phyloP scores from a whole-genome alignment of 1,140 invertebrate genomes.

The Hyles vespertilio region DNA sequence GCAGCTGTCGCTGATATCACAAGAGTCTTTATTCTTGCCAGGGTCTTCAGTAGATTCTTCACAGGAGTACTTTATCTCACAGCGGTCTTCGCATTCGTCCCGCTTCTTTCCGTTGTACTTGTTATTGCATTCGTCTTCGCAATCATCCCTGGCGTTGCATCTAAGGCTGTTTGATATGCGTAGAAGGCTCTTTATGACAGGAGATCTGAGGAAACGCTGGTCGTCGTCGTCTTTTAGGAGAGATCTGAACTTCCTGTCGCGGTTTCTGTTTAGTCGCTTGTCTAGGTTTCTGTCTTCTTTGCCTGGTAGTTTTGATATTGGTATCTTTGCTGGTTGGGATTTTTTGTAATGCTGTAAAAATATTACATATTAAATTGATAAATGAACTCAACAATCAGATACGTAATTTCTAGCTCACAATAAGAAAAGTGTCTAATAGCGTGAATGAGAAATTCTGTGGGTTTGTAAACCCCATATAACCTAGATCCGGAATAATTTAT shows the following conservation, averaged over 20 bases:
- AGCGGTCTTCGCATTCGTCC: slow-evolving; percentile 11
- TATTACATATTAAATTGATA: no score
- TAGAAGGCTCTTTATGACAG: slow-evolving; percentile 32
- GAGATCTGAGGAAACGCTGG: slow-evolving; percentile 15
- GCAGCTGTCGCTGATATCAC: slow-evolving; percentile 12
- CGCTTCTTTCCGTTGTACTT: neutral
- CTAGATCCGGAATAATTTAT: no score
- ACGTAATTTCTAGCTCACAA: no score
- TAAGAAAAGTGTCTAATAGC: no score
- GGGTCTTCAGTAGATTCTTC: slow-evolving; percentile 19
- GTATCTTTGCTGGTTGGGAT: neutral
- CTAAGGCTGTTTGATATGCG: slow-evolving; percentile 31
- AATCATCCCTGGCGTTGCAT: slow-evolving; percentile 35
- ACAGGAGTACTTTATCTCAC: slow-evolving; percentile 14
- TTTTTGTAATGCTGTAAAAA: neutral
- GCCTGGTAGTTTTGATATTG: neutral
- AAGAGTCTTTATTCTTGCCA: slow-evolving; percentile 15
- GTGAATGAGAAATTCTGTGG: no score
- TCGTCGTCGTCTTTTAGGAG: slow-evolving; percentile 15
- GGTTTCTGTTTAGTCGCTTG: neutral
- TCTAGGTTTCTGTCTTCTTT: neutral
- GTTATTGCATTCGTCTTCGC: slow-evolving; percentile 26
- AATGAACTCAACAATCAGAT: no score
- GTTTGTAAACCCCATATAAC: no score
- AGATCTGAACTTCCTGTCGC: neutral